Evolutionary conservation across 2,113 vertebrate species (phyloP), one percentile per base, ranked within the genome.

Genomic region (Agelaius phoeniceus): DNA sequence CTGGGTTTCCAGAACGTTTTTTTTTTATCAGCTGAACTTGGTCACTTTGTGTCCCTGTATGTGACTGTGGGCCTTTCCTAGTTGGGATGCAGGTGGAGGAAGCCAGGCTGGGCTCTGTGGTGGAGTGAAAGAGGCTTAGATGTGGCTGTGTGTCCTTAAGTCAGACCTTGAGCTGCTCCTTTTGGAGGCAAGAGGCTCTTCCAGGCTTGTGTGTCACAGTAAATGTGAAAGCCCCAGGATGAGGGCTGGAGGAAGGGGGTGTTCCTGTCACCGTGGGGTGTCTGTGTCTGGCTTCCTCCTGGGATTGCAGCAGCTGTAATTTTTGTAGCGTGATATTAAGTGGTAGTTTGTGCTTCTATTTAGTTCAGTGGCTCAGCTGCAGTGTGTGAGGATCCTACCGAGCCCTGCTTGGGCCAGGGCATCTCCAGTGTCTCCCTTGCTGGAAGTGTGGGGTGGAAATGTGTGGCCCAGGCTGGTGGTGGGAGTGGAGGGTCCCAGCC

Each of bases 21-120:
- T 17, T 37, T 57, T 51, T 46, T 27, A 18, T 33, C 28, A 16
- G 15, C 9, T 84, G 35, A 51, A 10, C 24, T 82, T 41, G 8
- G 6, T 51, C 2, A 7, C 8, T 43, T 43, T 2, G 2, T 51
- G 31, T 31, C 4, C 5, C 20, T 39, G 27, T 1, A 0, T 3
- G 12, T 73, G 71, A 13, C 28, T 1, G 6, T 22, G 19, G 62
- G 43, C 1, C 13, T 39, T 27, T 19, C 12, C 33, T 48, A 0
- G 2, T 0, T 21, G 33, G 11, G 4, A 1, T 5, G 6, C 11
- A 13, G 4, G 15, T 77, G 8, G 19, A 24, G 7, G n/a, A 78
- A 33, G n/a, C 49, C 21, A 41, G 13, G 5, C 1, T 58, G 55
- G 35, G 35, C 20, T 83, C 33, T 17, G 9, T 24, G 31, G 11